Percentiles rank a stretch among this genome's conserved stretches.
Conservation (phyloP, 2,113 vertebrate species). For the Romanogobio albipinnatus region DNA sequence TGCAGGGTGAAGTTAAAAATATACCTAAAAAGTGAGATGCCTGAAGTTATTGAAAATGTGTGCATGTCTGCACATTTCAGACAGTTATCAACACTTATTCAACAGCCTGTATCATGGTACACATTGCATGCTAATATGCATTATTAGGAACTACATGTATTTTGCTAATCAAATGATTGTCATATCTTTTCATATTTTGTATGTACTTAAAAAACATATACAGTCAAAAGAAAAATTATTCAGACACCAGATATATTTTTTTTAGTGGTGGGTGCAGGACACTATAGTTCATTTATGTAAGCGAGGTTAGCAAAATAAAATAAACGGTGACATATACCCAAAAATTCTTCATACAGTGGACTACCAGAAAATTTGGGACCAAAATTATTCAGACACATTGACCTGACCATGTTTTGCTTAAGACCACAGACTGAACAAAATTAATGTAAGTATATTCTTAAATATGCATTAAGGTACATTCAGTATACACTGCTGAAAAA, state of each 20-base stretch:
- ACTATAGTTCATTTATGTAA: no score
- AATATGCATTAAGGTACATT: neutral
- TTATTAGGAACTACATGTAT: neutral
- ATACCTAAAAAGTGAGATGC: conserved; percentile 62
- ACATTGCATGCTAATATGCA: neutral
- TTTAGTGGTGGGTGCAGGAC: no score
- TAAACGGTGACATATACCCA: no score
- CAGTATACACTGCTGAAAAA: neutral
- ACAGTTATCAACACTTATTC: conserved; percentile 43
- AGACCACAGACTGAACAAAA: no score
- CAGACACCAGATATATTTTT: no score
- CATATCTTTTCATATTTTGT: neutral
- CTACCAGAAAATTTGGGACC: no score
- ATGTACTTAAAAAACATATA: neutral
- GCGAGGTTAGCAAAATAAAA: no score
- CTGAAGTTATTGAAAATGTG: conserved; percentile 69
- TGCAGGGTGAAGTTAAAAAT: conserved; percentile 63
- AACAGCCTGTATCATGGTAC: neutral
- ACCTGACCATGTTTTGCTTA: no score
- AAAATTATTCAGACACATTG: no score
- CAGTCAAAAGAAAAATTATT: no score
- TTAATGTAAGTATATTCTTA: neutral
- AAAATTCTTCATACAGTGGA: no score
- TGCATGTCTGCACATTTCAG: conserved; percentile 61
- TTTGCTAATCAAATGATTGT: neutral